phyloP scores from a whole-genome alignment of 2,888 invertebrate species.

The Branchellion lobata region DNA sequence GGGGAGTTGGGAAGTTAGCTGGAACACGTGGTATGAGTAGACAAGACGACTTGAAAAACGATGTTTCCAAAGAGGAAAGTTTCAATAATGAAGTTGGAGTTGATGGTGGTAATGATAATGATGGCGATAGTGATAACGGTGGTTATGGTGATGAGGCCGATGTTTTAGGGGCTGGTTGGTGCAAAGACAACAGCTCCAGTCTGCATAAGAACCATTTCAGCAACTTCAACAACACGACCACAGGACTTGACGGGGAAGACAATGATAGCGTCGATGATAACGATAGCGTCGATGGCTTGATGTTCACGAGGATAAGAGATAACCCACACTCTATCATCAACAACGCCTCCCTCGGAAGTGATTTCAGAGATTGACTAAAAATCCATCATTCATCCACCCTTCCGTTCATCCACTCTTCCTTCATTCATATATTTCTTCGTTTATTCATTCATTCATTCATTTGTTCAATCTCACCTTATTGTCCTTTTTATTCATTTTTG shows the following conservation, averaged over 20 bases:
- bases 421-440: not conserved
- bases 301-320: too few species aligned
- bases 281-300: too few species aligned
- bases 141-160: not conserved
- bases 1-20: not conserved
- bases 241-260: not conserved
- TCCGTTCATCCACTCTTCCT: not conserved
- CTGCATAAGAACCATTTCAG: too few species aligned
- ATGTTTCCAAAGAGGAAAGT: not conserved
- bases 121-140: not conserved
- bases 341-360: too few species aligned
- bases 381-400: not conserved
- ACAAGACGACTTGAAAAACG: not conserved
- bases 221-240: too few species aligned
- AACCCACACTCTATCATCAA: too few species aligned
- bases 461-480: not conserved
- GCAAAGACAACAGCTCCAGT: too few species aligned
- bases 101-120: not conserved
- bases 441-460: constrained; percentile 8
- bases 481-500: not conserved
- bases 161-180: too few species aligned
- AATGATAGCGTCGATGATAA: not conserved
- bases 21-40: not conserved
- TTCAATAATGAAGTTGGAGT: too few species aligned
- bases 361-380: not conserved